phyloP scores from a whole-genome alignment of 1,140 invertebrate genomes.

The Nixonia krombeini region DNA sequence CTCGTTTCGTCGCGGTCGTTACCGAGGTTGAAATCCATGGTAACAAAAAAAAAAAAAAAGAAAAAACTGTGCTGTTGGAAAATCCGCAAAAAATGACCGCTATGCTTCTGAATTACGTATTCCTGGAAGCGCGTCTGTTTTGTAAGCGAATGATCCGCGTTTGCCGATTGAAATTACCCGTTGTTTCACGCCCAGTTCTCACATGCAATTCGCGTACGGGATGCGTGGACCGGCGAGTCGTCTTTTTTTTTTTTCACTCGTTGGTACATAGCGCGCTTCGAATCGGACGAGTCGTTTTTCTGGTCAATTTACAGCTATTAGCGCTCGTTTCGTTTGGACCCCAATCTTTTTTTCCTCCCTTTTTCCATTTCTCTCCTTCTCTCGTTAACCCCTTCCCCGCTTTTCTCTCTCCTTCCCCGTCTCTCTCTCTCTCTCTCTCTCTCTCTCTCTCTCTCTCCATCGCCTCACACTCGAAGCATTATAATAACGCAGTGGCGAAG shows the following conservation, averaged over 20 bases:
- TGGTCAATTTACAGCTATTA: slow-evolving; percentile 53
- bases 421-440: background rate
- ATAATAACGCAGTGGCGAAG: slow-evolving; percentile 49
- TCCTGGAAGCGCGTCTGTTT: background rate
- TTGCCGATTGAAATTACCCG: slow-evolving; percentile 23
- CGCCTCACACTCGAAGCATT: slow-evolving; percentile 32
- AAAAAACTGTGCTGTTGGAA: too few species aligned
- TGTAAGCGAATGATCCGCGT: slow-evolving; percentile 7
- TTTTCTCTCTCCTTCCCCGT: background rate
- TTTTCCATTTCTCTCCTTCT: slow-evolving; percentile 6
- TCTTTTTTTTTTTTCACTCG: slow-evolving; percentile 24
- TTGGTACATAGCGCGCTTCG: slow-evolving; percentile 26
- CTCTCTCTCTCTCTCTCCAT: slow-evolving; percentile 15
- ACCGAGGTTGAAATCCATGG: too few species aligned
- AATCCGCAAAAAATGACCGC: too few species aligned
- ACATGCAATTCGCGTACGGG: slow-evolving; percentile 21
- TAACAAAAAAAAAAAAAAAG: too few species aligned
- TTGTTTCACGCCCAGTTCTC: slow-evolving; percentile 14
- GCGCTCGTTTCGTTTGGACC: slow-evolving; percentile 40
- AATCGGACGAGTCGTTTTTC: slow-evolving; percentile 47
- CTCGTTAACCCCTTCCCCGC: slow-evolving; percentile 1
- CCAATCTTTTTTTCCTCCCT: slow-evolving; percentile 14
- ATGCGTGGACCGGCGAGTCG: slow-evolving; percentile 22
- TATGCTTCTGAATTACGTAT: too few species aligned
- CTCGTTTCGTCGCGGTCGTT: too few species aligned